Conservation (phyloP, 2,888 invertebrate genomes). For the Zygaena filipendulae region DNA sequence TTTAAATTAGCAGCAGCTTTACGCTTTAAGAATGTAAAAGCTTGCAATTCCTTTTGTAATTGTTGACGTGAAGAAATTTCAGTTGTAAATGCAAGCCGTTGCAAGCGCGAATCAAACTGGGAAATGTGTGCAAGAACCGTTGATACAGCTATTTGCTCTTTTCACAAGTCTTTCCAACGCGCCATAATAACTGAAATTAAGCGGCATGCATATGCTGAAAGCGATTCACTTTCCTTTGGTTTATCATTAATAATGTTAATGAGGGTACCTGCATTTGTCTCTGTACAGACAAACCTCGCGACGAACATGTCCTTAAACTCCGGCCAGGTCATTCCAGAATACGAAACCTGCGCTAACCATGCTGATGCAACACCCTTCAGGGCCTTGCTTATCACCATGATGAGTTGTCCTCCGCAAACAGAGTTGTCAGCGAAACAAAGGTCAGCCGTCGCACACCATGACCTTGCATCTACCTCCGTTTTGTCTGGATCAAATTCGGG, state of each 20-base stretch:
- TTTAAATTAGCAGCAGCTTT: too few relatives aligned
- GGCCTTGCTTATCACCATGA: constrained; percentile 9
- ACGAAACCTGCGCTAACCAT: constrained; percentile 12
- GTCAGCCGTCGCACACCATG: constrained; percentile 14
- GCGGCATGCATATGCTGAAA: constrained; percentile 5
- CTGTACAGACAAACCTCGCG: constrained; percentile 7
- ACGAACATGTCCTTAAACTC: constrained; percentile 11
- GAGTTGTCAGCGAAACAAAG: constrained; percentile 11
- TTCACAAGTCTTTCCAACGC: constrained; percentile 5
- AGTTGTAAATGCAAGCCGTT: constrained; percentile 3
- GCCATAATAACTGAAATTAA: constrained; percentile 5
- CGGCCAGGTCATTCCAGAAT: constrained; percentile 12
- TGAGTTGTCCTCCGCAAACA: constrained; percentile 6
- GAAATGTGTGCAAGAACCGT: constrained; percentile 11
- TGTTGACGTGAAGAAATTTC: constrained; percentile 3
- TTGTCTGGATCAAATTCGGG: constrained; percentile 13
- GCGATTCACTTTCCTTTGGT: constrained; percentile 9
- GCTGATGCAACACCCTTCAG: constrained; percentile 11
- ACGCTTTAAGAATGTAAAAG: too few relatives aligned
- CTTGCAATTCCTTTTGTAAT: background rate
- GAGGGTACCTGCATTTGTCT: constrained; percentile 8
- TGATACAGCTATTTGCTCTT: constrained; percentile 8
- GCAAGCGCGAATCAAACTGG: constrained; percentile 7
- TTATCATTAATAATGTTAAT: constrained; percentile 8
- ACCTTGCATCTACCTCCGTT: constrained; percentile 8